Conservation (phyloP, 2,797 vertebrate genomes). For the Parauchenoglanis punctatus region DNA sequence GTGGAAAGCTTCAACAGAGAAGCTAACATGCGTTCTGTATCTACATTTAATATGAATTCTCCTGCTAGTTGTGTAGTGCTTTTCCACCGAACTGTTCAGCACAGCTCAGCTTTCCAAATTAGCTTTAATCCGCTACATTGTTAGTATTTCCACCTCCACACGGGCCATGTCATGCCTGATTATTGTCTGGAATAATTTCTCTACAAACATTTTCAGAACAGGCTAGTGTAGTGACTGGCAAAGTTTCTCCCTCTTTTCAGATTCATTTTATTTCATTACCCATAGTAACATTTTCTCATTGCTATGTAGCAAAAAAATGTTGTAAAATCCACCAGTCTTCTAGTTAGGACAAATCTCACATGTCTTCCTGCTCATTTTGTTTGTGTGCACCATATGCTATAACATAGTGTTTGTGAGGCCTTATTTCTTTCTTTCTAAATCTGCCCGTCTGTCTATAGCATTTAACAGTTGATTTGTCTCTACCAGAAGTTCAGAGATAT, state of each 20-base stretch:
- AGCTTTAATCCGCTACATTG: background rate
- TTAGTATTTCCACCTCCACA: background rate
- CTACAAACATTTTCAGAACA: background rate
- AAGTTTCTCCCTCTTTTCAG: background rate
- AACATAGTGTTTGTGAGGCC: background rate
- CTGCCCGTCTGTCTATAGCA: slow-evolving; percentile 4
- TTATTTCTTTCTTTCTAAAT: background rate
- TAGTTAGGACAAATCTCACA: background rate
- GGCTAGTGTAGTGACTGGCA: background rate
- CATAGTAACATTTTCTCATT: background rate
- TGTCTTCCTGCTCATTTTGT: background rate
- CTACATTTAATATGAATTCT: background rate
- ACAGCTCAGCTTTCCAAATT: background rate
- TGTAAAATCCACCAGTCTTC: background rate
- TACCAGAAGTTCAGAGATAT: slow-evolving; percentile 60
- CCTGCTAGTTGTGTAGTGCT: background rate
- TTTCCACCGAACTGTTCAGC: background rate
- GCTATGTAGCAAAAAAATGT: background rate
- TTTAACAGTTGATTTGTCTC: slow-evolving; percentile 3
- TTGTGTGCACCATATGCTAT: background rate
- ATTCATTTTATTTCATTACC: background rate
- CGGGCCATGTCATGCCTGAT: background rate
- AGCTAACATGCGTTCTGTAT: background rate
- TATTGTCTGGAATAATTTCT: background rate
- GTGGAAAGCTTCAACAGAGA: background rate